These are phyloP conservation scores for Chrysotoxum bicinctum DNA, from an alignment of 2,888 invertebrate species.

Conservation along the genomic window DNA sequence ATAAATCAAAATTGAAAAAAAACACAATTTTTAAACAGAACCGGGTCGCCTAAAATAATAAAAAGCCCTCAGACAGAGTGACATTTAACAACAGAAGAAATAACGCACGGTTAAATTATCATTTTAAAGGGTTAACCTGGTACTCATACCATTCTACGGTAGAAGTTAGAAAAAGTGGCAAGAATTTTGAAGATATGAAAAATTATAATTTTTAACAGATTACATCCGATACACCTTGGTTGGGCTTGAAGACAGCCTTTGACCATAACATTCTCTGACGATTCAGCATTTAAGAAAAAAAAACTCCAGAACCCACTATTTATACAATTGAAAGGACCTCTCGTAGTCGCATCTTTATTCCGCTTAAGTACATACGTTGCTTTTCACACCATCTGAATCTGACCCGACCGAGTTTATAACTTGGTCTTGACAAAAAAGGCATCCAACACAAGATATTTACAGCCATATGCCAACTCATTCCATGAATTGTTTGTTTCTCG, in stretches of 20 bases:
- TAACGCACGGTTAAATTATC: too few species aligned
- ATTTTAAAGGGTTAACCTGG: too few species aligned
- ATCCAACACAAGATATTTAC: constrained; percentile 55
- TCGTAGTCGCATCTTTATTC: constrained; percentile 64
- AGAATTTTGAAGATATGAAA: too few species aligned
- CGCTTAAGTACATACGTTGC: constrained; percentile 45
- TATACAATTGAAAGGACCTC: constrained; percentile 40
- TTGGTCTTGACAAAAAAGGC: constrained; percentile 22
- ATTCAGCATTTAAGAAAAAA: too few species aligned
- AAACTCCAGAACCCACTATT: neutral
- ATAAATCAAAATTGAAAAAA: too few species aligned
- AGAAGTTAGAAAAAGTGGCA: too few species aligned
- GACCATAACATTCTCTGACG: constrained; percentile 6
- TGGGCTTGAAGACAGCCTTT: neutral
- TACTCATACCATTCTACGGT: too few species aligned
- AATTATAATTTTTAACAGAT: too few species aligned
- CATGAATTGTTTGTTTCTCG: constrained; percentile 67
- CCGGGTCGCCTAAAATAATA: too few species aligned
- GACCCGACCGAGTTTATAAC: constrained; percentile 56
- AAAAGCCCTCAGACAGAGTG: too few species aligned
- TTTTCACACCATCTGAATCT: constrained; percentile 55
- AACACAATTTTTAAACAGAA: too few species aligned
- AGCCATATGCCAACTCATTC: constrained; percentile 62
- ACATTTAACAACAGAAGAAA: too few species aligned
- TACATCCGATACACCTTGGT: neutral